Percentiles rank a stretch among this genome's conserved stretches.
These are phyloP conservation scores for Gallinago nigripennis DNA, from an alignment of 2,797 vertebrate species.

Conservation along the genomic window DNA sequence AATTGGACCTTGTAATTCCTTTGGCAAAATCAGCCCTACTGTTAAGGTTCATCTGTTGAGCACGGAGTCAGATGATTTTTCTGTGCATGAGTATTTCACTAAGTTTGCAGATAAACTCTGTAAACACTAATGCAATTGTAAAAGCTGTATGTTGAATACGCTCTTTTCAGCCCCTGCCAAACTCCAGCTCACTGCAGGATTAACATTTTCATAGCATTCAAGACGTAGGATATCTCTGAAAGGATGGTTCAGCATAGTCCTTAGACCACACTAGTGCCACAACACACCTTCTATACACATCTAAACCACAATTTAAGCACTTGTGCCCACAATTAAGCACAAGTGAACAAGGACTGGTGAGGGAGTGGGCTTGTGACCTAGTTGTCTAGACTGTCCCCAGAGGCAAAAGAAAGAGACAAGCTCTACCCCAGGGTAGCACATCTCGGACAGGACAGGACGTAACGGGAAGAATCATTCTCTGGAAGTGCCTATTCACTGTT, in stretches of 20 bases:
- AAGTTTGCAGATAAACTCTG: slow-evolving; percentile 2
- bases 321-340: not conserved
- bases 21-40: not conserved
- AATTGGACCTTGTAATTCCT: not conserved
- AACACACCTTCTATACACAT: not conserved
- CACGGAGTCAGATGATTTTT: slow-evolving; percentile 20
- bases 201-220: not conserved
- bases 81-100: not conserved
- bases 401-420: not conserved
- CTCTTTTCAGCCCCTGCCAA: slow-evolving; percentile 2
- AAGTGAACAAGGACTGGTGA: not conserved
- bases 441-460: not conserved
- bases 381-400: not conserved
- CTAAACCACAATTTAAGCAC: not conserved
- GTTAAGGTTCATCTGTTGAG: not conserved
- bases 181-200: not conserved
- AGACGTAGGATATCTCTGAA: not conserved
- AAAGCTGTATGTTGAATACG: not conserved
- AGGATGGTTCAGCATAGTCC: not conserved
- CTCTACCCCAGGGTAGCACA: not conserved
- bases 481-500: not conserved
- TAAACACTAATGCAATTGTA: not conserved
- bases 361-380: not conserved
- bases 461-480: not conserved
- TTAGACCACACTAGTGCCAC: not conserved